Conservation (phyloP, 2,888 invertebrate species). For the Melinaea menophilus region DNA sequence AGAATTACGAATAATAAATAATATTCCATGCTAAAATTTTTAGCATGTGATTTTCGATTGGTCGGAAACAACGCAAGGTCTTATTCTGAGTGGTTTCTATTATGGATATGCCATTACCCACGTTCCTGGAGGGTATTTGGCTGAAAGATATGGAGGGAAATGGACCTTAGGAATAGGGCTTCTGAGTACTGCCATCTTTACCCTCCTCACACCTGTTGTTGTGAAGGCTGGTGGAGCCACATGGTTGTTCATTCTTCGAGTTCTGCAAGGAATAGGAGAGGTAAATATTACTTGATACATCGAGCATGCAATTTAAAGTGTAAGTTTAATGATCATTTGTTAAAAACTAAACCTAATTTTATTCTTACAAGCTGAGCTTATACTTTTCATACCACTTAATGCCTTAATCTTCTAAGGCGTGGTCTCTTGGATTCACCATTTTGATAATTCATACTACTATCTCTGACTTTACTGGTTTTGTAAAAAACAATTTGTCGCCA, state of each 20-base stretch:
- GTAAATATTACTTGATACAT: constrained; percentile 47
- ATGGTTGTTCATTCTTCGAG: constrained; percentile 77
- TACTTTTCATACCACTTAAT: no score
- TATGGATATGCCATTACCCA: constrained; percentile 93
- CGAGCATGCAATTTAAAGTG: no score
- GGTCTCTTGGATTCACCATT: no score
- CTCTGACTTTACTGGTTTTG: background rate
- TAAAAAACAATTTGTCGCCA: no score
- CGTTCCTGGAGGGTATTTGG: constrained; percentile 89
- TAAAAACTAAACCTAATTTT: no score
- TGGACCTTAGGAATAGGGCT: constrained; percentile 89
- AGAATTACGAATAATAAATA: no score
- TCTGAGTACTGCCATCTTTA: constrained; percentile 88
- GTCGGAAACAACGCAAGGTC: constrained; percentile 85
- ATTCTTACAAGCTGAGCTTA: no score
- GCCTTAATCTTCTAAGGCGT: no score
- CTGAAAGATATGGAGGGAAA: constrained; percentile 91
- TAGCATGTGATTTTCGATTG: constrained; percentile 80
- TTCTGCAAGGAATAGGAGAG: constrained; percentile 89
- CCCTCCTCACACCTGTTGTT: constrained; percentile 86
- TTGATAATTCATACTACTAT: no score
- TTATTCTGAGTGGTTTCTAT: constrained; percentile 89
- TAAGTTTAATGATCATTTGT: no score
- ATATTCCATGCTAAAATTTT: no score
- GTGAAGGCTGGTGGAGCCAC: constrained; percentile 79